phyloP scores from a whole-genome alignment of 2,797 vertebrate genomes.

The Emys orbicularis region DNA sequence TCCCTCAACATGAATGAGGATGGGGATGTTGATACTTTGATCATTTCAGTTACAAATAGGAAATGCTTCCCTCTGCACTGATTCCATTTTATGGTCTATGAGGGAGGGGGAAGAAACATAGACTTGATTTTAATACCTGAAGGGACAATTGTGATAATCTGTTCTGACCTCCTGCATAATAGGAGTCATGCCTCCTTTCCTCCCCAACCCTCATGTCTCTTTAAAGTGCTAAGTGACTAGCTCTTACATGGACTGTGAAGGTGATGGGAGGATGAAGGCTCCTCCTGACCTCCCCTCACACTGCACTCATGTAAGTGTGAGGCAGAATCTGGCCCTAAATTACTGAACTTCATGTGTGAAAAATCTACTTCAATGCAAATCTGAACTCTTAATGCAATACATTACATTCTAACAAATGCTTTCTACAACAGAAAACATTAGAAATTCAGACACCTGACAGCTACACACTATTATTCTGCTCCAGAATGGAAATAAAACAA shows the following conservation, averaged over 20 bases:
- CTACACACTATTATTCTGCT: not conserved
- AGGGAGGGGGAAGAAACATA: not conserved
- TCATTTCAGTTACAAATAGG: not conserved
- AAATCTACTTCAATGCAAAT: not conserved
- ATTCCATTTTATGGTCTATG: not conserved
- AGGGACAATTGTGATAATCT: not conserved
- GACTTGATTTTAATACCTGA: not conserved
- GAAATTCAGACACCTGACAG: not conserved
- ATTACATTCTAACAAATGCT: not conserved
- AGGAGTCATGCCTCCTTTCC: not conserved
- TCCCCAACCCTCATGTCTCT: not conserved
- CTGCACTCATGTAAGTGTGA: not conserved
- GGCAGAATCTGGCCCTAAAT: not conserved
- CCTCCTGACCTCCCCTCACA: not conserved
- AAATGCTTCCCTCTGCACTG: not conserved
- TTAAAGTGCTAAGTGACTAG: not conserved
- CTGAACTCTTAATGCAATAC: not conserved
- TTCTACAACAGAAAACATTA: not conserved
- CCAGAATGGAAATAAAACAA: not conserved
- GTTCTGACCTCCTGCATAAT: not conserved
- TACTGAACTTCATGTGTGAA: not conserved
- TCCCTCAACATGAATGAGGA: accelerated
- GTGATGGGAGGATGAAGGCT: not conserved
- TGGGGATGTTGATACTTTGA: accelerated
- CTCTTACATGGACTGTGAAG: not conserved